phyloP scores from a whole-genome alignment of 2,888 invertebrate species.

The Drosophila fungiperda region DNA sequence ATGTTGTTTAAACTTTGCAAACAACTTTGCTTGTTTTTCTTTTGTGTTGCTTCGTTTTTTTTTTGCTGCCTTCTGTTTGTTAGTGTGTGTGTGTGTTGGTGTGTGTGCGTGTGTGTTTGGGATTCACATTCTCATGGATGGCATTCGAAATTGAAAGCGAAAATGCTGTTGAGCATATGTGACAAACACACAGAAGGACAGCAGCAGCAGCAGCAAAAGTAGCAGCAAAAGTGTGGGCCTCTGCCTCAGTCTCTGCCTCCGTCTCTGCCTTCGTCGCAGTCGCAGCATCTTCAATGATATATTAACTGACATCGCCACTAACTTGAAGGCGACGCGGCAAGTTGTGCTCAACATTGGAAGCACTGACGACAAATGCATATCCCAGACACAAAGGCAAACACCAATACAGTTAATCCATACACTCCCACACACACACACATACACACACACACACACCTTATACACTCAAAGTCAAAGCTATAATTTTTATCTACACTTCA shows the following conservation, averaged over 20 bases:
- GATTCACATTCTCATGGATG: slow-evolving; percentile 70
- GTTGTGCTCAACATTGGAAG: slow-evolving; percentile 49
- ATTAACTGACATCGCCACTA: slow-evolving; percentile 74
- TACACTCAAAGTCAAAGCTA: not conserved
- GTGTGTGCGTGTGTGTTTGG: slow-evolving; percentile 33
- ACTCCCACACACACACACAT: not conserved
- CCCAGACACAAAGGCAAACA: slow-evolving; percentile 23
- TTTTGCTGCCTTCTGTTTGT: not conserved
- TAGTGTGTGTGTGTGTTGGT: slow-evolving; percentile 7
- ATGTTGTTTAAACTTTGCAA: slow-evolving; percentile 81
- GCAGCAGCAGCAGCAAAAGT: slow-evolving; percentile 6
- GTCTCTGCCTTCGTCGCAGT: not conserved
- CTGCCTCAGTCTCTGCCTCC: not conserved
- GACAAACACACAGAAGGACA: slow-evolving; percentile 54
- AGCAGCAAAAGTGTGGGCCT: no score
- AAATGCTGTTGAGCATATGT: slow-evolving; percentile 80
- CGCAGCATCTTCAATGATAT: slow-evolving; percentile 57
- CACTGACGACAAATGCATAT: slow-evolving; percentile 60
- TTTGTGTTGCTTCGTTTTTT: slow-evolving; percentile 39
- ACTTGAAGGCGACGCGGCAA: slow-evolving; percentile 34
- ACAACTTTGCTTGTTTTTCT: slow-evolving; percentile 73
- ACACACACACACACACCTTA: not conserved
- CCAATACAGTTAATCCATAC: slow-evolving; percentile 29
- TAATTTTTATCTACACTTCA: not conserved
- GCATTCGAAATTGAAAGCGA: slow-evolving; percentile 82